Conservation (phyloP, 2,888 invertebrate genomes). For the Plagodis dolabraria region DNA sequence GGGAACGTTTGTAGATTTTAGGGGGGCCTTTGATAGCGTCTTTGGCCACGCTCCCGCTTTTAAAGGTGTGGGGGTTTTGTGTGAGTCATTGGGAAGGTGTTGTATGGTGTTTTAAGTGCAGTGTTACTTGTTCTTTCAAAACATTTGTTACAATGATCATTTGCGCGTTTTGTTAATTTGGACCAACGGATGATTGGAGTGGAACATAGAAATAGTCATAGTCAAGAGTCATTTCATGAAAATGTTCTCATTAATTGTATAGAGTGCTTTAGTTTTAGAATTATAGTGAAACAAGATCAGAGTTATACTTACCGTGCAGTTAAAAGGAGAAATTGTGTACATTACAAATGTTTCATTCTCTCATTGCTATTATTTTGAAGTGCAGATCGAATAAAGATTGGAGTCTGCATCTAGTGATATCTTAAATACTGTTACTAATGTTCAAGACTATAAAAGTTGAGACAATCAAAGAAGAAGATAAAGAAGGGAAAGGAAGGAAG, state of each 20-base stretch:
- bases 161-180: background rate
- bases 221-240: too few relatives aligned
- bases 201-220: too few relatives aligned
- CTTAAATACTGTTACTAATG: conserved; percentile 9
- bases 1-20: conserved; percentile 38
- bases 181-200: too few relatives aligned
- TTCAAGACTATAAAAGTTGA: background rate
- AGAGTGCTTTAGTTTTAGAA: too few relatives aligned
- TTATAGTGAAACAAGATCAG: too few relatives aligned
- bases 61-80: conserved; percentile 24
- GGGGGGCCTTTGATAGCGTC: conserved; percentile 35
- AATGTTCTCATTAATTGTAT: too few relatives aligned
- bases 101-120: conserved; percentile 14
- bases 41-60: conserved; percentile 15
- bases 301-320: too few relatives aligned
- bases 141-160: background rate
- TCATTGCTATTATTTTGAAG: too few relatives aligned
- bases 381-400: too few relatives aligned
- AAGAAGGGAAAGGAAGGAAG: conserved; percentile 33
- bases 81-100: conserved; percentile 32
- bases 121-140: background rate
- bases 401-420: background rate
- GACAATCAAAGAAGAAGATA: conserved; percentile 7
- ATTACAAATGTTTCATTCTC: too few relatives aligned
- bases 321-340: too few relatives aligned